These are phyloP conservation scores for Emydocephalus ijimae DNA, from an alignment of 2,113 vertebrate genomes.

Conservation along the genomic window DNA sequence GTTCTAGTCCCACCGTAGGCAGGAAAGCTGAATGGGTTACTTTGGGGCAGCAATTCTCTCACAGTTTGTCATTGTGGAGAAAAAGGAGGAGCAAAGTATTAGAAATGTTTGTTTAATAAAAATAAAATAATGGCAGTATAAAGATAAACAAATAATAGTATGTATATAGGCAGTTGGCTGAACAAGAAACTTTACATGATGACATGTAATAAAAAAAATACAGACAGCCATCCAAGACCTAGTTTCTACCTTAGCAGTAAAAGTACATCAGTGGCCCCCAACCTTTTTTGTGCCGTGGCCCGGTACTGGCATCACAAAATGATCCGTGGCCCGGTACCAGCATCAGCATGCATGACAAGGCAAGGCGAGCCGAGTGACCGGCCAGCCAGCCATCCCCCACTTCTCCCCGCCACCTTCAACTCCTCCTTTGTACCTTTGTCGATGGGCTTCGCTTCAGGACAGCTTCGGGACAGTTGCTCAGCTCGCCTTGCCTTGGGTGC, in stretches of 20 bases:
- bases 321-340: no score
- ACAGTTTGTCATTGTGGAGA: neutral
- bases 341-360: no score
- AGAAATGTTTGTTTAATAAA: neutral
- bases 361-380: no score
- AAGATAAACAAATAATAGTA: neutral
- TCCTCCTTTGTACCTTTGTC: no score
- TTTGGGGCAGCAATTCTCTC: neutral
- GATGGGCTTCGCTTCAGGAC: no score
- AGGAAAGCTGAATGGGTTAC: neutral
- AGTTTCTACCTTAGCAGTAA: constrained; percentile 64
- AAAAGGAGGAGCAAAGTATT: neutral
- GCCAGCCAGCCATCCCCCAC: no score
- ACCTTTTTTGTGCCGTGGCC: no score
- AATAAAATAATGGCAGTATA: neutral
- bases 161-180: neutral
- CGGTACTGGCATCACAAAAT: no score
- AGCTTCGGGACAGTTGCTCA: no score
- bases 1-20: neutral
- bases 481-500: no score
- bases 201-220: no score
- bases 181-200: neutral
- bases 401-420: no score
- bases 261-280: constrained; percentile 54
- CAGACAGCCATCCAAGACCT: constrained; percentile 68